Evolutionary conservation across 2,888 invertebrate genomes (phyloP).

Genomic region (Phortica magna): DNA sequence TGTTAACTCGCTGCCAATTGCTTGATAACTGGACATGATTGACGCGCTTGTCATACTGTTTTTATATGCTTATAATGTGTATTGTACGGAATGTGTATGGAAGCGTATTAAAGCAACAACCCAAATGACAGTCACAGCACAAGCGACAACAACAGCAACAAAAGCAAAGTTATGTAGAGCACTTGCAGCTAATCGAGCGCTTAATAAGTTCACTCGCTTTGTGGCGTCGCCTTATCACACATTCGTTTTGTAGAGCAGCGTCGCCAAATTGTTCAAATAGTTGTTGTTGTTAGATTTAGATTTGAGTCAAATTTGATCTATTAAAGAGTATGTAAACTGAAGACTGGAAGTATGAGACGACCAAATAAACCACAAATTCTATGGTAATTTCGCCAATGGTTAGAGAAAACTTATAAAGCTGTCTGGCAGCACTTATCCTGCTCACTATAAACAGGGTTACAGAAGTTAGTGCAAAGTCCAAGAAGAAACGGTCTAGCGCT

Average conservation of each 20-base stretch:
- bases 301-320: background rate
- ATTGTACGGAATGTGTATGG: background rate
- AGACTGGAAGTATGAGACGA: too few species aligned
- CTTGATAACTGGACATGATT: constrained; percentile 16
- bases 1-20: constrained; percentile 6
- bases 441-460: too few species aligned
- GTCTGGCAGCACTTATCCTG: too few species aligned
- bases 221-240: background rate
- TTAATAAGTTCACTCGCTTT: background rate
- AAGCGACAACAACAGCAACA: background rate
- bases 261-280: background rate
- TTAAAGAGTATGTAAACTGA: too few species aligned
- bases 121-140: background rate
- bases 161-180: background rate
- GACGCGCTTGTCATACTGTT: background rate
- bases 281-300: background rate
- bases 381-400: too few species aligned
- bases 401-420: too few species aligned
- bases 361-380: too few species aligned
- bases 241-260: background rate
- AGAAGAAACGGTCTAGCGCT: too few species aligned
- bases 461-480: too few species aligned
- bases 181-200: constrained; percentile 12
- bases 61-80: background rate
- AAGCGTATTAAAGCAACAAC: constrained; percentile 2